Evolutionary conservation across 2,797 vertebrate species (phyloP), one percentile per base, ranked within the genome.

Genomic region (Chromobotia macracanthus): DNA sequence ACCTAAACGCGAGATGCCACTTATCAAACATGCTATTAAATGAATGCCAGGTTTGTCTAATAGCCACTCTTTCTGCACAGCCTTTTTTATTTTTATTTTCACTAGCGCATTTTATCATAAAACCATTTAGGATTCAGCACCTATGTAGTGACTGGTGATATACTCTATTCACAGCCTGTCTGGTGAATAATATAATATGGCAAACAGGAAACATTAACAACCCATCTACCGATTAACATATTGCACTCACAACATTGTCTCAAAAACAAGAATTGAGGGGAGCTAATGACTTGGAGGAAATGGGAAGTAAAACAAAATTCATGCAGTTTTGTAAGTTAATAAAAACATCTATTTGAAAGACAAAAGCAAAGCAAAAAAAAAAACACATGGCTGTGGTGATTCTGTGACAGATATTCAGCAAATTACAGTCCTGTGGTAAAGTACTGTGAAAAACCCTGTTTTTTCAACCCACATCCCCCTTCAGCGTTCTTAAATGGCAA

Each of bases 31-130:
- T 28, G 9, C 23, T 23, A 9, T 44, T 2, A 19, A 73, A 68
- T 46, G n/a, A 60, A 68, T 83, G 74, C 69, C 82, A 83, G 64
- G 35, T 31, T 50, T 68, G 48, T 31, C 51, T 65, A 80, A 69
- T 55, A 74, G 72, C 75, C 55, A 80, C 69, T 67, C 46, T 55
- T 1, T 56, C 66, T 25, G 46, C 38, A 48, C 9, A 66, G 80
- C 79, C 77, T 61, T 53, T 44, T 16, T 55, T 69, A 61, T 50
- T 77, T 76, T 31, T 15, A 16, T 58, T 64, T 60, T 48, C 23
- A 41, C 56, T n/a, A 56, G 16, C n/a, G 80, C 69, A 69, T 73
- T 75, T 23, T 60, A 91, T 94, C 92, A 93, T 16, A 60, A 67
- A 69, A 35, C 53, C 50, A 44, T 68, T 35, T 41, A 53, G 77